Conservation (phyloP, 2,113 vertebrate species). For the Athene noctua region DNA sequence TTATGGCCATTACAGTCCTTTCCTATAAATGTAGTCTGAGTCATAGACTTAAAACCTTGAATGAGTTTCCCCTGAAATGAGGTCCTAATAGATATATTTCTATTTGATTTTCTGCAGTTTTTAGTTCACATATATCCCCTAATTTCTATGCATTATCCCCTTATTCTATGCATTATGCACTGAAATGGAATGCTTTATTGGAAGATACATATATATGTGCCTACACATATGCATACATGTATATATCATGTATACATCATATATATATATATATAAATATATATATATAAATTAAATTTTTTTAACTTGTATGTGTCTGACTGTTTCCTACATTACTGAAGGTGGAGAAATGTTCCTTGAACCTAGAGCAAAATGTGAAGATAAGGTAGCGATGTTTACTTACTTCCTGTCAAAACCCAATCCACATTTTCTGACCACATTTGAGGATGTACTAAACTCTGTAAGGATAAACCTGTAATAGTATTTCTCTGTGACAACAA, state of each 20-base stretch:
- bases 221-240: fast-evolving
- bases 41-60: neutral
- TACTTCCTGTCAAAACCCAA: neutral
- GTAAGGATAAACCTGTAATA: neutral
- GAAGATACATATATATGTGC: neutral
- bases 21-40: neutral
- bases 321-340: neutral
- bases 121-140: neutral
- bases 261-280: neutral
- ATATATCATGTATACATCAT: no score
- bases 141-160: neutral
- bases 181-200: fast-evolving
- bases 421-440: neutral
- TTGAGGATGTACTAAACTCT: neutral
- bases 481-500: neutral
- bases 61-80: neutral
- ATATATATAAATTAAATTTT: neutral
- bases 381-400: fast-evolving
- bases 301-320: neutral
- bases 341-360: neutral
- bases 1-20: neutral
- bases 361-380: neutral
- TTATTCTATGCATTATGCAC: neutral
- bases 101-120: neutral
- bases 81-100: fast-evolving